Conservation (phyloP, 2,113 vertebrate species). For the Bufo gargarizans region DNA sequence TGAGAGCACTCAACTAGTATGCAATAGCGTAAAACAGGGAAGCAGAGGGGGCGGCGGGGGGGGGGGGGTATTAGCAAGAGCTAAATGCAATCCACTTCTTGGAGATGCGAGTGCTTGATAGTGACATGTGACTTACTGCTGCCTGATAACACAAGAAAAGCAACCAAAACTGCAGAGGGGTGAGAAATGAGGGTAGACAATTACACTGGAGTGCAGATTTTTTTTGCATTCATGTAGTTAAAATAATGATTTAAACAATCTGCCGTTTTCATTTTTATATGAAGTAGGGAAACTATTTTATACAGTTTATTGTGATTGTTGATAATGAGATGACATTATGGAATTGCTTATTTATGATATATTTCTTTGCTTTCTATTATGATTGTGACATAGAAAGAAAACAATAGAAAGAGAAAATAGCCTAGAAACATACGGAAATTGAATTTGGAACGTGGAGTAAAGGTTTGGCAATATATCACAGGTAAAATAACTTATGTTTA, state of each 20-base stretch:
- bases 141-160: too few species aligned
- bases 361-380: background rate
- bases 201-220: too few species aligned
- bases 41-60: too few species aligned
- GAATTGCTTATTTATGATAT: background rate
- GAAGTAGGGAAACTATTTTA: background rate
- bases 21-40: too few species aligned
- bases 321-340: background rate
- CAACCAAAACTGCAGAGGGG: too few species aligned
- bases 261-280: background rate
- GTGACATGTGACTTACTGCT: too few species aligned
- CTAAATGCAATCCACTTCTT: too few species aligned
- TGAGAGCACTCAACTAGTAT: too few species aligned
- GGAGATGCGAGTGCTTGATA: too few species aligned
- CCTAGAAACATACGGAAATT: constrained; percentile 29
- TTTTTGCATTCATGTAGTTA: too few species aligned
- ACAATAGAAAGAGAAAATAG: constrained; percentile 18
- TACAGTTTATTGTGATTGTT: background rate
- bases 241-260: background rate
- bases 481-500: constrained; percentile 33
- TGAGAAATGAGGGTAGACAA: too few species aligned
- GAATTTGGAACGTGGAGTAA: constrained; percentile 33
- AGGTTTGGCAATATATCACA: constrained; percentile 32
- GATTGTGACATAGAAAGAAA: background rate
- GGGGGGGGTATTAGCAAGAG: too few species aligned